Evolutionary conservation across 2,888 invertebrate genomes (phyloP), one percentile per base, ranked within the genome.

Genomic region (Caenorhabditis becei): DNA sequence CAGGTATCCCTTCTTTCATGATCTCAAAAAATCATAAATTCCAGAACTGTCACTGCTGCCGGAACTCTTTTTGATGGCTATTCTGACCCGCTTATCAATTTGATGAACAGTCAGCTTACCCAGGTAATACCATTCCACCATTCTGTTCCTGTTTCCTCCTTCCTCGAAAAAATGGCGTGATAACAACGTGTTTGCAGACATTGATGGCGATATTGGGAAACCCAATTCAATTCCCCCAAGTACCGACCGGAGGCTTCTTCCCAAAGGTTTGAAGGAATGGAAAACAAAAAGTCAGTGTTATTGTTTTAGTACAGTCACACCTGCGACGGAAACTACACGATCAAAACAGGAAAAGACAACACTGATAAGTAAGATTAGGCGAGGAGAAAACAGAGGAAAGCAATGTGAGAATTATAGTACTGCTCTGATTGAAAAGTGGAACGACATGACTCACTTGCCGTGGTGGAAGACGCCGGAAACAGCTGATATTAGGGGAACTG

Each of bases 241-340:
- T 85, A 7, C 58, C 63, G 1, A 62, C 47, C 26, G 80, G 77
- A 35, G 88, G 88, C 1, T 88, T 83, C 59, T 88, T 88, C 69
- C 85, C 88, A 11, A 26, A 75, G 28, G 85, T 81, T 56, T 1
- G 16, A 28, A 41, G 16, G 32, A 58, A 35, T 18, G 26, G 16
- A 20, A 14, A 14, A 24, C 1, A 16, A 23, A 59, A n/a, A n/a
- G n/a, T n/a, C n/a, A n/a, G 23, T 24, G 10, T 35, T 56, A 5
- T 53, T 44, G 26, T 77, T 85, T 65, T 58, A 87, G 85, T 88
- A 88, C 61, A 88, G 83, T 71, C 83, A 86, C 51, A 86, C 84
- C 0, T 74, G 77, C 53, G 87, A 88, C 70, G 87, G 86, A 65
- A 77, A 82, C 53, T 88, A 86, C 56, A 74, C 80, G 32, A 47